Conservation (phyloP, 2,113 vertebrate genomes). For the Glareola pratincola region DNA sequence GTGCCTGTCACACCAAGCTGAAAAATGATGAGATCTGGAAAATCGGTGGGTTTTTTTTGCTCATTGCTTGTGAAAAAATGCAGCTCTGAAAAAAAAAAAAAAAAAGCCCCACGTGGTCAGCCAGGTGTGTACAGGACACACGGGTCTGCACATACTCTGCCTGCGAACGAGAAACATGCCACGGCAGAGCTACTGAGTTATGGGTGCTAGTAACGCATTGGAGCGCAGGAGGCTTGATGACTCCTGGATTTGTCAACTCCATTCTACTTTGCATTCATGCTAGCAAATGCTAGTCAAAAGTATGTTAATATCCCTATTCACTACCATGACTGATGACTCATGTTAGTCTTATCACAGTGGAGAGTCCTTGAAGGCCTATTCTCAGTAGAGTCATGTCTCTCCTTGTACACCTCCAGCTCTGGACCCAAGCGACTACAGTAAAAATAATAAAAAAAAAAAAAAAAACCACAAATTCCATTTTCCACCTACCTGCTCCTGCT, state of each 20-base stretch:
- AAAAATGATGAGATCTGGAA: background rate
- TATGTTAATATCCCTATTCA: conserved; percentile 7
- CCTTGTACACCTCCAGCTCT: background rate
- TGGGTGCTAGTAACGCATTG: fast-evolving
- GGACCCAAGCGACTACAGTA: background rate
- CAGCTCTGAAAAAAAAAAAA: background rate
- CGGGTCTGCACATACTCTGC: background rate
- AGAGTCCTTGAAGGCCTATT: conserved; percentile 21
- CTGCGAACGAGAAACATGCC: background rate
- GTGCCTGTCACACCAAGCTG: background rate
- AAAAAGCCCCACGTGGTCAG: background rate
- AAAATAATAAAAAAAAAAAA: background rate
- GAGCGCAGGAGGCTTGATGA: background rate
- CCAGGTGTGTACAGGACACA: background rate
- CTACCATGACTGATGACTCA: conserved; percentile 41
- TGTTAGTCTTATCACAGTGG: background rate
- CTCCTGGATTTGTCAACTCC: background rate
- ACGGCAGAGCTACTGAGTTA: background rate
- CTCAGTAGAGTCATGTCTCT: background rate
- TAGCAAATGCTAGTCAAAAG: conserved; percentile 1
- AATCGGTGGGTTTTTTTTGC: too few species aligned
- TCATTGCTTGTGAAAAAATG: background rate
- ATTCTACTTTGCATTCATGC: background rate
- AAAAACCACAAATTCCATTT: background rate
- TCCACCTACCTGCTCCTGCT: background rate